Conservation (phyloP, 2,888 invertebrate species). For the Tholera decimalis region DNA sequence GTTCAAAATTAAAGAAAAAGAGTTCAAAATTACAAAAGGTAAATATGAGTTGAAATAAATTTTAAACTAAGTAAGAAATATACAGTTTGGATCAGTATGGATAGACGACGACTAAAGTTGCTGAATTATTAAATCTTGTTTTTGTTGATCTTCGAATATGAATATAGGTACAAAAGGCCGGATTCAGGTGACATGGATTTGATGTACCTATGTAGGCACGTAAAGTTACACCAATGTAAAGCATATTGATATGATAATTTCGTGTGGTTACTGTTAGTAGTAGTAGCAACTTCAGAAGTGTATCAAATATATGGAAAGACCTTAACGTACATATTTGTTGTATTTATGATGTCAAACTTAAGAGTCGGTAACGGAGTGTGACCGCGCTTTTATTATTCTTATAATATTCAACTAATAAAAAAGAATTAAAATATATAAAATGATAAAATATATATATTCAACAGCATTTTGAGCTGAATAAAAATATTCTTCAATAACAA, state of each 20-base stretch:
- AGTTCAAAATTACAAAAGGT: constrained; percentile 55
- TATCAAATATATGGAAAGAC: not conserved
- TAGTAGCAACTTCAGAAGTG: not conserved
- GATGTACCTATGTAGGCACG: not conserved
- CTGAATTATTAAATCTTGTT: not conserved
- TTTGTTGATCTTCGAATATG: not conserved
- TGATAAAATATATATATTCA: constrained; percentile 29
- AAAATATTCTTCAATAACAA: constrained; percentile 47
- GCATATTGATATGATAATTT: not conserved
- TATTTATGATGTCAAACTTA: not conserved
- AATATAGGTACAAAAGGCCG: not conserved
- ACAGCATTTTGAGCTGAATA: constrained; percentile 47
- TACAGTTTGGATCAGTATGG: not conserved
- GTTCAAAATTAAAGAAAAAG: constrained; percentile 59
- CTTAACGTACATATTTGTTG: not conserved
- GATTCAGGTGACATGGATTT: not conserved
- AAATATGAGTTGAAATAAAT: constrained; percentile 12
- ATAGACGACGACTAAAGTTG: not conserved
- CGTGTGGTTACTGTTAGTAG: not conserved
- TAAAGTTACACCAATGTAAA: not conserved
- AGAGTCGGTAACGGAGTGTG: not conserved
- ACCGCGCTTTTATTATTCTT: not conserved
- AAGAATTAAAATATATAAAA: constrained; percentile 8
- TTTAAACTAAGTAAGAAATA: not conserved
- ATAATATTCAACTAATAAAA: not conserved